Conservation (phyloP, 2,888 invertebrate species). For the Agrotis clavis region DNA sequence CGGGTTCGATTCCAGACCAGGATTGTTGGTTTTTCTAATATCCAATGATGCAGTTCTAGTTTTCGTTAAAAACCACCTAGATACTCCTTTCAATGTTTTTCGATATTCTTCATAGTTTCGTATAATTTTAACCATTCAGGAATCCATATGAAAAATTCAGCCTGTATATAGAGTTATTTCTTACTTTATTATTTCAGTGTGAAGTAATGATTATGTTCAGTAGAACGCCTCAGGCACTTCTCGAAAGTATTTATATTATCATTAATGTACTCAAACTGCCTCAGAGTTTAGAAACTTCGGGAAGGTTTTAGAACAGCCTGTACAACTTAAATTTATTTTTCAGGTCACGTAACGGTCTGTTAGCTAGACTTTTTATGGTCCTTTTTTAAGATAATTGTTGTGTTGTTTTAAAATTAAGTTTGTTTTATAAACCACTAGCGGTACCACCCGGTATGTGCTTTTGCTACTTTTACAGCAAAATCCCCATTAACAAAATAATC, state of each 20-base stretch:
- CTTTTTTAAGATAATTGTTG: slow-evolving; percentile 16
- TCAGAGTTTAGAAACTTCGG: slow-evolving; percentile 24
- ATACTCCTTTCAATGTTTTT: no score
- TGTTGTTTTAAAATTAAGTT: not conserved
- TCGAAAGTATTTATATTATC: slow-evolving; percentile 37
- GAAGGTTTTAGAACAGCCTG: slow-evolving; percentile 17
- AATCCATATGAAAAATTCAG: no score
- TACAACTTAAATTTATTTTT: slow-evolving; percentile 29
- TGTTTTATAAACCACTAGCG: no score
- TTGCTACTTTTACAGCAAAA: no score
- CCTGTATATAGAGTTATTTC: not conserved
- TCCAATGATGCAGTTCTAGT: no score
- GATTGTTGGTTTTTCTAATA: no score
- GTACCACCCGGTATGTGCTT: no score
- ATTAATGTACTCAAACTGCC: slow-evolving; percentile 19
- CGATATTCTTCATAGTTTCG: no score
- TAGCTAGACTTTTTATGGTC: not conserved
- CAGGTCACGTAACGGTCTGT: slow-evolving; percentile 41
- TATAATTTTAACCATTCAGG: no score
- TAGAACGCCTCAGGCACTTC: slow-evolving; percentile 6
- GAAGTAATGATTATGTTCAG: slow-evolving; percentile 20
- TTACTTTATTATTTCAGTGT: slow-evolving; percentile 6
- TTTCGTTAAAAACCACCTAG: no score
- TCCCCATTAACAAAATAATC: no score
- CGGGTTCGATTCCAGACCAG: no score